Evolutionary conservation across 2,113 vertebrate genomes (phyloP).

Genomic region (Centropus bengalensis): DNA sequence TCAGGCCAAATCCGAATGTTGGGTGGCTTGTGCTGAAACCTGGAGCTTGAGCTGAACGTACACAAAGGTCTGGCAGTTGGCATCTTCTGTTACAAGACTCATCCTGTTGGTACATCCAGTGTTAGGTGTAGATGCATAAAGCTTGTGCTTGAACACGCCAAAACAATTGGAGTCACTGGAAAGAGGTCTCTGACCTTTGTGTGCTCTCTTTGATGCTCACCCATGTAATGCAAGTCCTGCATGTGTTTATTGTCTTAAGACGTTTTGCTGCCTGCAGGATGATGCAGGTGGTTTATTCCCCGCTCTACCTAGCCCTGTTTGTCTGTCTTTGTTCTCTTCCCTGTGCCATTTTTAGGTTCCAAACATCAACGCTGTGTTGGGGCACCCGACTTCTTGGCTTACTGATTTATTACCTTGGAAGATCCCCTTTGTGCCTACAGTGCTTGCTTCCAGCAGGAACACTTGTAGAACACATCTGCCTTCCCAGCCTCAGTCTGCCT

Average conservation of each 20-base stretch:
- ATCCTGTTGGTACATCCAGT: not conserved
- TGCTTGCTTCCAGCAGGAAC: not conserved
- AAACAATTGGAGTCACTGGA: not conserved
- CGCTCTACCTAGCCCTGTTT: not conserved
- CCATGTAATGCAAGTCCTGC: not conserved
- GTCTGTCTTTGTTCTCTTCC: not conserved
- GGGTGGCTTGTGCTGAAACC: not conserved
- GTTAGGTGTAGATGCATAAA: not conserved
- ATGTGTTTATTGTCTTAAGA: not conserved
- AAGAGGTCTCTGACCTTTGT: not conserved
- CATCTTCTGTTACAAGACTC: not conserved
- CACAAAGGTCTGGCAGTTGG: not conserved
- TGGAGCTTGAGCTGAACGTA: not conserved
- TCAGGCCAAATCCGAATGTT: not conserved
- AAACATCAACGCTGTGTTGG: rapidly evolving
- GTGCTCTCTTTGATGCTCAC: not conserved
- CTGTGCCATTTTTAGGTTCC: too few relatives aligned
- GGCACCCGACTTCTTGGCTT: not conserved
- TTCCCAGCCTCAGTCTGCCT: not conserved
- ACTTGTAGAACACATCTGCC: not conserved
- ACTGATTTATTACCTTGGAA: not conserved
- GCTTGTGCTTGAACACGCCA: not conserved
- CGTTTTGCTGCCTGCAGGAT: not conserved
- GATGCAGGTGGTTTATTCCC: not conserved
- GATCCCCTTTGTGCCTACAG: not conserved